Evolutionary conservation across 2,888 invertebrate genomes (phyloP).

Genomic region (Drosophila affinis): DNA sequence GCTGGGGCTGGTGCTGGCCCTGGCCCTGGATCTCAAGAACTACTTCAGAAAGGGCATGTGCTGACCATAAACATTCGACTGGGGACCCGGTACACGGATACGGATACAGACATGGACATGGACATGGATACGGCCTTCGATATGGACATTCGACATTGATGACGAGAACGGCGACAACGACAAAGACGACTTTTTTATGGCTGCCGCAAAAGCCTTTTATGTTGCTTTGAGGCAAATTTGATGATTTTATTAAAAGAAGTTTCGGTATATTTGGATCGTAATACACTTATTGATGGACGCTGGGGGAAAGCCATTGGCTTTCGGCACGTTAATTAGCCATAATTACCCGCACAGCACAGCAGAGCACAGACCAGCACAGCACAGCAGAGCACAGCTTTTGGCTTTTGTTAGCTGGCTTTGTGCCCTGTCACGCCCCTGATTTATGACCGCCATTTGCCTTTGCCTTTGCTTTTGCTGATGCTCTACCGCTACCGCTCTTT

Average conservation of each 20-base stretch:
- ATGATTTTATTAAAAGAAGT: slow-evolving; percentile 72
- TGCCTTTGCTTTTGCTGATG: slow-evolving; percentile 6
- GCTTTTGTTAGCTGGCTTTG: slow-evolving; percentile 72
- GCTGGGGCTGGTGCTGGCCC: background rate
- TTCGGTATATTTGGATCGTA: slow-evolving; percentile 29
- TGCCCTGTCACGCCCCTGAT: slow-evolving; percentile 75
- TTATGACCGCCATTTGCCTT: slow-evolving; percentile 58
- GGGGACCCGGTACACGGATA: slow-evolving; percentile 1
- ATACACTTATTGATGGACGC: slow-evolving; percentile 42
- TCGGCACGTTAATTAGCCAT: slow-evolving; percentile 72
- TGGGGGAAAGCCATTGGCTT: slow-evolving; percentile 7
- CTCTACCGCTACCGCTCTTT: slow-evolving; percentile 4
- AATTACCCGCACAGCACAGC: slow-evolving; percentile 70
- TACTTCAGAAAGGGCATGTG: slow-evolving; percentile 53
- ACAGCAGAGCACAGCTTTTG: slow-evolving; percentile 71
- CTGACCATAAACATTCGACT: slow-evolving; percentile 62
- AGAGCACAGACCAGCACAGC: slow-evolving; percentile 49
- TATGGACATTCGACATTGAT: slow-evolving; percentile 42
- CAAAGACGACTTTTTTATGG: slow-evolving; percentile 67
- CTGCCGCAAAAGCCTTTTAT: slow-evolving; percentile 69
- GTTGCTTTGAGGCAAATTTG: slow-evolving; percentile 68
- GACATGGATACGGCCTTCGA: slow-evolving; percentile 26
- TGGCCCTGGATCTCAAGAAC: background rate
- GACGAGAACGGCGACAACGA: slow-evolving; percentile 48
- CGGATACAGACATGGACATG: background rate